Evolutionary conservation across 2,797 vertebrate species (phyloP).

Genomic region (Selene dorsalis): DNA sequence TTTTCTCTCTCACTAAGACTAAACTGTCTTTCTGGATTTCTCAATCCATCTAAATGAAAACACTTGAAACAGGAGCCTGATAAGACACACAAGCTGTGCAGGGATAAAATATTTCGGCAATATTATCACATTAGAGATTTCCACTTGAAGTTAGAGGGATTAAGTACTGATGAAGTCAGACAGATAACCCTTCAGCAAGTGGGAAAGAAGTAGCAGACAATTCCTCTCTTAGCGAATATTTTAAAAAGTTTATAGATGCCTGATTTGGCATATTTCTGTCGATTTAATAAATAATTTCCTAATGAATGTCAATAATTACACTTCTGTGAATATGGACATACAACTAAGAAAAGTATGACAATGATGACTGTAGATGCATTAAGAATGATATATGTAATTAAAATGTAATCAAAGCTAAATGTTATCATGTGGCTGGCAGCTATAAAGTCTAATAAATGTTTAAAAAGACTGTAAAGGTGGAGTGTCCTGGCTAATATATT

Average conservation of each 20-base stretch:
- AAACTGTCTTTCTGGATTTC: neutral
- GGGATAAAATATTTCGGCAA: constrained; percentile 7
- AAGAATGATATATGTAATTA: neutral
- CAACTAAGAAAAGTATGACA: neutral
- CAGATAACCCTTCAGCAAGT: neutral
- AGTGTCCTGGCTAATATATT: too few relatives aligned
- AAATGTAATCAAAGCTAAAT: neutral
- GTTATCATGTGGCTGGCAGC: neutral
- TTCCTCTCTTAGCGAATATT: neutral
- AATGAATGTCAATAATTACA: neutral
- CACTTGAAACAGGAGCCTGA: neutral
- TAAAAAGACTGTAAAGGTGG: neutral
- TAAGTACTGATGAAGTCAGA: neutral
- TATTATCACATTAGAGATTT: constrained; percentile 1
- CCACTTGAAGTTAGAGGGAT: neutral
- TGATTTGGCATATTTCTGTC: neutral
- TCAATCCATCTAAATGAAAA: constrained; percentile 20
- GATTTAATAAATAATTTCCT: neutral
- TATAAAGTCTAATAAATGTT: too few relatives aligned
- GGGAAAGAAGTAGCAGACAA: neutral
- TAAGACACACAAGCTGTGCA: neutral
- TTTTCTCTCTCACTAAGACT: neutral
- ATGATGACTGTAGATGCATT: neutral
- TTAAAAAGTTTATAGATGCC: neutral
- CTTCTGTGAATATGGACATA: neutral